Percentiles rank a stretch among this genome's conserved stretches.
These are phyloP conservation scores for Oeneis ivallda DNA, from an alignment of 2,888 invertebrate species.

Conservation along the genomic window DNA sequence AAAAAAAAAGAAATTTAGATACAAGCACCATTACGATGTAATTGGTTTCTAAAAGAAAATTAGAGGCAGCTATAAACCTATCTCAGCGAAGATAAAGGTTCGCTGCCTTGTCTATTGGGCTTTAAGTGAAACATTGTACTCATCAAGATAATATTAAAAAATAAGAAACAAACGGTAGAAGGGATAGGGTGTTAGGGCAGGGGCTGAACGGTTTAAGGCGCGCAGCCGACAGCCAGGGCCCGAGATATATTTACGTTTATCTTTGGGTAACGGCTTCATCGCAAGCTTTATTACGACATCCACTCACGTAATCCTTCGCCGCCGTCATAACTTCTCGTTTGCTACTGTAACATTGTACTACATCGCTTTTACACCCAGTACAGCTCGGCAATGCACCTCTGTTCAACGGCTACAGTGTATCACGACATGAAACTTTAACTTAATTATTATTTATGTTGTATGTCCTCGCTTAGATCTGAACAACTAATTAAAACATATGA, in stretches of 20 bases:
- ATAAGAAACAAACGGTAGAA: conserved; percentile 47
- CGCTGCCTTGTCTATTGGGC: conserved; percentile 2
- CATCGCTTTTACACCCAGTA: conserved; percentile 67
- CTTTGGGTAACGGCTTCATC: conserved; percentile 81
- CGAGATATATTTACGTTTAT: conserved; percentile 81
- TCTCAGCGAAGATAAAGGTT: conserved; percentile 6
- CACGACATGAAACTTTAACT: not conserved
- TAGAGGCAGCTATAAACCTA: conserved; percentile 3
- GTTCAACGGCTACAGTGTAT: conserved; percentile 2
- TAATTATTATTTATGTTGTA: not conserved
- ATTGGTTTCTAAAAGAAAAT: conserved; percentile 16
- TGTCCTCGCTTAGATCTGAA: not conserved
- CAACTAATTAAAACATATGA: not conserved
- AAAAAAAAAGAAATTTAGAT: too few species aligned
- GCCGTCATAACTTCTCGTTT: conserved; percentile 81
- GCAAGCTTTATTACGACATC: conserved; percentile 82
- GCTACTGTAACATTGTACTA: conserved; percentile 76
- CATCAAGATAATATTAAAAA: conserved; percentile 18
- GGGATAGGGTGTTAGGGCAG: conserved; percentile 40
- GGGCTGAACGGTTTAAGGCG: conserved; percentile 49
- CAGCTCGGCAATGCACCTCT: conserved; percentile 31
- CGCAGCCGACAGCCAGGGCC: conserved; percentile 65
- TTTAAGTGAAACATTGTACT: conserved; percentile 11
- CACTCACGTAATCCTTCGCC: conserved; percentile 81
- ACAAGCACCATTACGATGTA: conserved; percentile 13